Conservation (phyloP, 2,797 vertebrate genomes). For the Champsocephalus esox region DNA sequence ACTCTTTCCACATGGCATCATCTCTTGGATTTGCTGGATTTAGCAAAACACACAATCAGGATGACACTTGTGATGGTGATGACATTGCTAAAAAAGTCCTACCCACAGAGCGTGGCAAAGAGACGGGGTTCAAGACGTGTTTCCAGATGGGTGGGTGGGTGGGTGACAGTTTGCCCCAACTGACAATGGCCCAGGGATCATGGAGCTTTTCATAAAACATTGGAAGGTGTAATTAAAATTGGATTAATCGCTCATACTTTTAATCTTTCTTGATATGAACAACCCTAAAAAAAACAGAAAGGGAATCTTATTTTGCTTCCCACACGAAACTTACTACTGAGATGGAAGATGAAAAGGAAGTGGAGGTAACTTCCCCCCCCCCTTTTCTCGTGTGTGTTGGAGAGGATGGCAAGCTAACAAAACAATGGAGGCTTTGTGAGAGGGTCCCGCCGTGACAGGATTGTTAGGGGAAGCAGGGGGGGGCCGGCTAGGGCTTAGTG, state of each 20-base stretch:
- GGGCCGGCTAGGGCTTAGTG: slow-evolving; percentile 61
- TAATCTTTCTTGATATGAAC: neutral
- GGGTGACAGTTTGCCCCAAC: too few relatives aligned
- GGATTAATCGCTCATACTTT: neutral
- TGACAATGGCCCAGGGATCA: too few relatives aligned
- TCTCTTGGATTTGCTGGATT: too few relatives aligned
- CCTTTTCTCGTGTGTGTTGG: slow-evolving; percentile 5
- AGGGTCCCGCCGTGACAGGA: slow-evolving; percentile 70
- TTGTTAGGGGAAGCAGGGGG: slow-evolving; percentile 55
- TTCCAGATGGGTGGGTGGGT: too few relatives aligned
- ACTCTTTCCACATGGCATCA: neutral
- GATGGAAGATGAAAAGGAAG: slow-evolving; percentile 31
- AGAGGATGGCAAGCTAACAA: slow-evolving; percentile 39
- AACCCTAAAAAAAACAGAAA: neutral
- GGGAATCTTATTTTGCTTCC: slow-evolving; percentile 12
- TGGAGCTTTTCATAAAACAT: too few relatives aligned
- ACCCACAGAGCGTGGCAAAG: too few relatives aligned
- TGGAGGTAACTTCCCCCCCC: too few relatives aligned
- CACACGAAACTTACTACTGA: slow-evolving; percentile 16
- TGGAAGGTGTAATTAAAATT: too few relatives aligned
- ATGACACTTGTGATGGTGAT: too few relatives aligned
- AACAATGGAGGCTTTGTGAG: slow-evolving; percentile 85
- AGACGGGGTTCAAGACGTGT: too few relatives aligned
- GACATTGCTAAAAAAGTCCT: too few relatives aligned
- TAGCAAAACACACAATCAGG: too few relatives aligned